Base-by-base conservation (phyloP, 2,888 invertebrate genomes). In the Seira musarum region DNA sequence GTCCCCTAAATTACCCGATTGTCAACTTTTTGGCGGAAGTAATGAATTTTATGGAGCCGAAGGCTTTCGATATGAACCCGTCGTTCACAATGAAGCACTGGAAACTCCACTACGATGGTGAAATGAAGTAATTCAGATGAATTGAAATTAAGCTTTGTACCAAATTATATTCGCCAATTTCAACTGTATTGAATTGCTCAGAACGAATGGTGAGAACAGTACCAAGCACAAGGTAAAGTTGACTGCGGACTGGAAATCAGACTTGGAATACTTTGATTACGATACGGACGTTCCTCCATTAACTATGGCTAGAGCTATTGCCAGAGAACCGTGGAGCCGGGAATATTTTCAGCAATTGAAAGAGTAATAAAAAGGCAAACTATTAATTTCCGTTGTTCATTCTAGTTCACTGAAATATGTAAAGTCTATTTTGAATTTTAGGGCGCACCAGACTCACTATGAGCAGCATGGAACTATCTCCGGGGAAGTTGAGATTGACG, bases 401-500 rank as follows among this genome's bases (percentile, higher is more conserved):
- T 13, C 17, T 17, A 61, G 15, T 17, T 22, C 22, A 22, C 19
- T 22, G 64, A 13, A 17, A 13, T 21, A 8, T 17, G 15, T 17
- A 61, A n/a, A n/a, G n/a, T n/a, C n/a, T n/a, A 66, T 66, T 66
- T 5, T 17, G 19, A 15, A 68, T 83, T 90, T 57, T 88, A 93
- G 93, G 25, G 92, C 92, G 1, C 94, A 94, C 87, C 95, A 96
- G 87, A 93, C 93, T 0, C 95, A 95, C 87, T 95, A 96, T 88
- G 95, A 96, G 87, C 95, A 96, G 89, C 93, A 93, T 89, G 95
- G 95, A 0, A 88, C 89, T 2, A 87, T 94, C 72, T 90, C 89
- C 30, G 94, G 93, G 69, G 90, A 89, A 30, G 88, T 94, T 68
- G 89, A 89, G 69, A 89, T 95, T 1, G 91, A 91, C 6, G 90